A percentile compares a stretch with the other conserved stretches of the same genome.
These are phyloP conservation scores for Sebastes hubbsi DNA, from an alignment of 2,797 vertebrate genomes.

Conservation along the genomic window DNA sequence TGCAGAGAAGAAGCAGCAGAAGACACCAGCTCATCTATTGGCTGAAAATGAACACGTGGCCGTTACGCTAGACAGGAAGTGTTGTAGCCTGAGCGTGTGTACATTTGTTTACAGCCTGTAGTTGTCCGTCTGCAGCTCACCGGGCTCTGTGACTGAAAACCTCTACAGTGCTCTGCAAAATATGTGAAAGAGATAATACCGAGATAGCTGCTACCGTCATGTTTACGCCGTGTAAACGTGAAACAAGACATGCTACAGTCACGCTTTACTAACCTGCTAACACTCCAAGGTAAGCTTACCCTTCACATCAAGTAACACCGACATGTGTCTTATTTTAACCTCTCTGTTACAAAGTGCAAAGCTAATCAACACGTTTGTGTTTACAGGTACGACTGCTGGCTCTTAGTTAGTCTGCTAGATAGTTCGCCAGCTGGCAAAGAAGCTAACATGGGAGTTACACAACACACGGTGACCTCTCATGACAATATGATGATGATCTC, in stretches of 20 bases:
- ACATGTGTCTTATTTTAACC: not conserved
- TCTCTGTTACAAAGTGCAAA: not conserved
- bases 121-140: not conserved
- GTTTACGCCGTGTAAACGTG: not conserved
- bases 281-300: not conserved
- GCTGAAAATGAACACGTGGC: slow-evolving; percentile 53
- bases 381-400: not conserved
- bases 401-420: not conserved
- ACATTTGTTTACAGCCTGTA: slow-evolving; percentile 67
- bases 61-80: slow-evolving; percentile 55
- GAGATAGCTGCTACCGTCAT: rapidly evolving
- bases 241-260: slow-evolving; percentile 52
- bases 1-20: no score
- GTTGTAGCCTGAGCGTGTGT: slow-evolving; percentile 29
- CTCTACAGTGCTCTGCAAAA: not conserved
- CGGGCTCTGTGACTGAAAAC: not conserved
- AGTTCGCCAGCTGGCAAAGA: not conserved
- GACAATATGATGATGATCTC: not conserved
- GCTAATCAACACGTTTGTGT: not conserved
- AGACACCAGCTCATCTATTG: slow-evolving; percentile 35
- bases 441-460: slow-evolving; percentile 40
- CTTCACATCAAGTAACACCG: not conserved
- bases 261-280: slow-evolving; percentile 28
- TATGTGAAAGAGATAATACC: not conserved
- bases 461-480: slow-evolving; percentile 31